These are phyloP conservation scores for Eulemur albifrons DNA, from an alignment of 2,797 vertebrate species.

Conservation along the genomic window DNA sequence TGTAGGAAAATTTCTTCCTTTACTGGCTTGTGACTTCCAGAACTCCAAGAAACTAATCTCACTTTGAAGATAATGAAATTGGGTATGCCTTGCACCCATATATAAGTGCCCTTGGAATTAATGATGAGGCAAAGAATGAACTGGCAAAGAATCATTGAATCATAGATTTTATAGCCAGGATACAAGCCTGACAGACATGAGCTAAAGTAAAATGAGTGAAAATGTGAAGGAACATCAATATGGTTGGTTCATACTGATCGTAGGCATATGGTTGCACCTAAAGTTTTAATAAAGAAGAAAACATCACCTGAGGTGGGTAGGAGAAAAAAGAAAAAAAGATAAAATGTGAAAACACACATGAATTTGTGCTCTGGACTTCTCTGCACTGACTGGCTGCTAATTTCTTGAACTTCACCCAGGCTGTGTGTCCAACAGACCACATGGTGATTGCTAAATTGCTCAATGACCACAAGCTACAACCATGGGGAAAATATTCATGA, in stretches of 20 bases:
- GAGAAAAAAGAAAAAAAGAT: not conserved
- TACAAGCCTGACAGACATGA: not conserved
- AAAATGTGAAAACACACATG: conserved; percentile 21
- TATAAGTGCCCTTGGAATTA: not conserved
- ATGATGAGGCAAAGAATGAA: conserved; percentile 14
- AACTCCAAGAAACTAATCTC: not conserved
- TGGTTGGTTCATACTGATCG: not conserved
- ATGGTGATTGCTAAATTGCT: conserved; percentile 81
- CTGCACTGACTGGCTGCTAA: conserved; percentile 72
- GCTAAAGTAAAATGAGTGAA: not conserved
- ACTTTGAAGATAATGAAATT: not conserved
- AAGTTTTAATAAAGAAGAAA: conserved; percentile 49
- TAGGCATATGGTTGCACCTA: not conserved
- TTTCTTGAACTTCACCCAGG: conserved; percentile 78
- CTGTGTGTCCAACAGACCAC: conserved; percentile 69
- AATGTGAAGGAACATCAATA: not conserved
- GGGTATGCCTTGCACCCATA: not conserved
- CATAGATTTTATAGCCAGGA: not conserved
- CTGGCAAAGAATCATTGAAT: not conserved
- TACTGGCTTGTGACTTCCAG: not conserved
- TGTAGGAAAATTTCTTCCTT: not conserved
- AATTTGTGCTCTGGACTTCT: conserved; percentile 49
- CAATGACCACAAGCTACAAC: conserved; percentile 81
- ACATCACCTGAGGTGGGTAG: not conserved
- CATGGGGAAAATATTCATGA: conserved; percentile 74